phyloP scores from a whole-genome alignment of 2,888 invertebrate species.

The Pediacus dermestoides region DNA sequence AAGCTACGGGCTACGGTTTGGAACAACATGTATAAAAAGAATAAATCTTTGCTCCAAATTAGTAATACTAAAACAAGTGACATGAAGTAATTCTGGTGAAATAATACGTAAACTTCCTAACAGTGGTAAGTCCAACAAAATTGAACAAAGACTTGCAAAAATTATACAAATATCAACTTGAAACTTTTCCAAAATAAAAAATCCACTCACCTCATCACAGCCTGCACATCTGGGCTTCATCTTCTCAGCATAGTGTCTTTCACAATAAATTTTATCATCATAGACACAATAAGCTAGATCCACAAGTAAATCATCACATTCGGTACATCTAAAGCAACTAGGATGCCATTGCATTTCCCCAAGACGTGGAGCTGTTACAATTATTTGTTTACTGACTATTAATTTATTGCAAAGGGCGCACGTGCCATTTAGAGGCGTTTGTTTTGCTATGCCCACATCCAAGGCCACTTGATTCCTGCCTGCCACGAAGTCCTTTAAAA shows the following conservation, averaged over 20 bases:
- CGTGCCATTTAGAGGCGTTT: slow-evolving; percentile 51
- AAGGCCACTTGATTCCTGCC: slow-evolving; percentile 93
- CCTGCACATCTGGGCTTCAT: slow-evolving; percentile 93
- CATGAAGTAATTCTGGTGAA: too few species aligned
- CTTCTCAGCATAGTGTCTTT: slow-evolving; percentile 94
- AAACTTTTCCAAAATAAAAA: too few species aligned
- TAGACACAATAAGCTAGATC: slow-evolving; percentile 94
- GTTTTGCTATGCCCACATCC: slow-evolving; percentile 71
- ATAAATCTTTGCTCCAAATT: too few species aligned
- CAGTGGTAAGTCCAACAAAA: too few species aligned
- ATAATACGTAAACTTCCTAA: too few species aligned
- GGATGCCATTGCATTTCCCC: slow-evolving; percentile 76
- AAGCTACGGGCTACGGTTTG: too few species aligned
- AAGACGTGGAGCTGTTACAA: slow-evolving; percentile 53
- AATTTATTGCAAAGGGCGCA: slow-evolving; percentile 82
- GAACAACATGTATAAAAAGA: too few species aligned
- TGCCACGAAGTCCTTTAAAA: slow-evolving; percentile 79
- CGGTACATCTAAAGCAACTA: slow-evolving; percentile 84
- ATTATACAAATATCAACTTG: too few species aligned
- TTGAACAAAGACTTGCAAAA: too few species aligned
- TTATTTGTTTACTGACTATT: slow-evolving; percentile 73
- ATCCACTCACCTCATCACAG: slow-evolving; percentile 94
- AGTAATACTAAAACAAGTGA: too few species aligned
- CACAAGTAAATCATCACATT: slow-evolving; percentile 88
- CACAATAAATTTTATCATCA: slow-evolving; percentile 85